Evolutionary conservation across 2,797 vertebrate genomes (phyloP), one percentile per base, ranked within the genome.

Genomic region (Leptodactylus fallax): DNA sequence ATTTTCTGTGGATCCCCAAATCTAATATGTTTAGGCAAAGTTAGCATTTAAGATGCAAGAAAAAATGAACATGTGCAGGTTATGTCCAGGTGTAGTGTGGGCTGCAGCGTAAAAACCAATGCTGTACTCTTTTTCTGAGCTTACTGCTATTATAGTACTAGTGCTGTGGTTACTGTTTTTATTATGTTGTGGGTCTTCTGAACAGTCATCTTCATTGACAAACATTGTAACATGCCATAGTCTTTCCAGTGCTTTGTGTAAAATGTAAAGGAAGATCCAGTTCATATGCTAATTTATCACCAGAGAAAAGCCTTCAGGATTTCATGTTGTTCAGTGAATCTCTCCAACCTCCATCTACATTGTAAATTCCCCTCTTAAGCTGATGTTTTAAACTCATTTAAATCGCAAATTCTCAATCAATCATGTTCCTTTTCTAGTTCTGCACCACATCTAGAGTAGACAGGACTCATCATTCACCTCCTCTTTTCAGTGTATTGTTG

Each of bases 401-500:
- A 80, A 86, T 86, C 49, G 60, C 85, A 80, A 86, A 69, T 58
- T 86, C 63, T 10, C 63, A 86, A 79, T 86, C 77, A 86, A 69
- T 86, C 77, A 77, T 76, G 72, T 85, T 85, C 58, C 58, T 76
- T 77, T 78, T 77, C 55, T 63, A 85, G 83, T 77, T 27, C 25
- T 47, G 63, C 65, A 49, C 80, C 19, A 10, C 58, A 21, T 78
- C 45, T 65, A 69, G 76, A 79, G 76, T 71, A 49, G 77, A 72
- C 36, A 61, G 67, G 56, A 56, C 65, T 87, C 78, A 87, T 87
- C 85, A 81, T 79, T 87, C 67, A 87, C 56, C 55, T 72, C 27
- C 36, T 79, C 69, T 55, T 61, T 86, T 81, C 56, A 85, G 10
- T 76, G 69, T 85, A 69, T 79, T 86, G 84, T 83, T 83, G 61